Base-by-base conservation (phyloP, 1,140 invertebrate genomes). In the Myzus persicae region DNA sequence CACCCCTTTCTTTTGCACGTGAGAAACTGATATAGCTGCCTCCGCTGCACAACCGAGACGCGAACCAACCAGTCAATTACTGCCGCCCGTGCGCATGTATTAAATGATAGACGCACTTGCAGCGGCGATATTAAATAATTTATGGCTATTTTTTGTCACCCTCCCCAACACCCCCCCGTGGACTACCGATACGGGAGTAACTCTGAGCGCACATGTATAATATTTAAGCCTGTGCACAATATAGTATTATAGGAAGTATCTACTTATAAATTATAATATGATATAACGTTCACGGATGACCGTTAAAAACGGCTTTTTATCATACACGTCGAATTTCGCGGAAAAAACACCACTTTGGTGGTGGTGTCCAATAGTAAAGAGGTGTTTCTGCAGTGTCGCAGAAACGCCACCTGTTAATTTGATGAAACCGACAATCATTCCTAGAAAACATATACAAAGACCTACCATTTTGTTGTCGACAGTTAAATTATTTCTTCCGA, bases 11-110 rank as follows among this genome's bases (percentile, higher is more conserved):
- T 91, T 91, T 76, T n/a, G 59, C 90, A 46, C 67, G 90, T 91
- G 67, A 76, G 90, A 91, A 91, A 91, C 36, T 38, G 67, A 91
- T 82, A 91, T 48, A n/a, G n/a, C 31, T 85, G 18, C n/a, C 46
- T 2, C 59, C 59, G 31, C 59, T n/a, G 6, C 46, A 48, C 31
- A 42, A n/a, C n/a, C n/a, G n/a, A 44, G 84, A 44, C 40, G 82
- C 36, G 84, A 14, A 44, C 38, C n/a, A 2, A 20, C 18, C 9
- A 85, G 38, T 85, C 14, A 44, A 85, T 44, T 44, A 85, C 59
- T 26, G 38, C 24, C 24, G 24, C 38, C 36, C n/a, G n/a, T n/a
- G n/a, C 31, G 18, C 76, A 2, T 48, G 46, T 22, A 81, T 38
- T 38, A 24, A 24, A 82, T 40, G 11, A 40, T 81, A 22, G n/a